Percentiles rank a stretch among this genome's conserved stretches.
These are phyloP conservation scores for Atethmia centrago DNA, from an alignment of 2,888 invertebrate genomes.

Conservation along the genomic window DNA sequence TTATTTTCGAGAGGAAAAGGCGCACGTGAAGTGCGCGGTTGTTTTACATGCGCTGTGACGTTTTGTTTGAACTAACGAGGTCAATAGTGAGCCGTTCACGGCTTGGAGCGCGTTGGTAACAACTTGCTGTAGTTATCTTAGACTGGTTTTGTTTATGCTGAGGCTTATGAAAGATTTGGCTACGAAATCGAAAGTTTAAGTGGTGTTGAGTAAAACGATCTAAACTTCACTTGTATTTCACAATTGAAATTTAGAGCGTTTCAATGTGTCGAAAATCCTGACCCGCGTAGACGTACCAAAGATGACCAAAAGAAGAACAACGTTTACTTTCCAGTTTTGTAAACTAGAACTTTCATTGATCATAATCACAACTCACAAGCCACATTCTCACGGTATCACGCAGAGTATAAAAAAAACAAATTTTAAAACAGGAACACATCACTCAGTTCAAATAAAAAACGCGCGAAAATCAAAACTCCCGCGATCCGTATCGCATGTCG, in stretches of 20 bases:
- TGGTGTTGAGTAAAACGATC: neutral
- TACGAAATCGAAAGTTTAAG: neutral
- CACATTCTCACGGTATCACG: slow-evolving; percentile 55
- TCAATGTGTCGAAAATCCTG: neutral
- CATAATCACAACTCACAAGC: slow-evolving; percentile 8
- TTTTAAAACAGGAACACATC: slow-evolving; percentile 75
- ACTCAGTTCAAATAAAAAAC: slow-evolving; percentile 75
- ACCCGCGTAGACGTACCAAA: neutral
- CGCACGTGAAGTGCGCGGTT: slow-evolving; percentile 87
- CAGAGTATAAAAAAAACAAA: slow-evolving; percentile 48
- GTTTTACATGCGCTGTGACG: slow-evolving; percentile 83
- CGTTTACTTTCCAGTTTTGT: neutral
- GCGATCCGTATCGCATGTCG: slow-evolving; percentile 82
- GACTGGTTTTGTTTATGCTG: slow-evolving; percentile 41
- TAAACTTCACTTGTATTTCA: no score
- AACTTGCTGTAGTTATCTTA: slow-evolving; percentile 71
- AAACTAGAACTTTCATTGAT: slow-evolving; percentile 12
- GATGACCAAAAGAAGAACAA: neutral
- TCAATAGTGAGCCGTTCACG: slow-evolving; percentile 85
- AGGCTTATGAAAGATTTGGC: neutral
- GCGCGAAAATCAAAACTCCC: slow-evolving; percentile 76
- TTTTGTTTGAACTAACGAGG: slow-evolving; percentile 90
- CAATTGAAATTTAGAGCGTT: neutral
- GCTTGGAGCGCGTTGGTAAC: slow-evolving; percentile 76
- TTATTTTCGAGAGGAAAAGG: slow-evolving; percentile 90